A percentile compares a stretch with the other conserved stretches of the same genome.
phyloP scores from a whole-genome alignment of 2,113 vertebrate genomes.

The Caracal caracal region DNA sequence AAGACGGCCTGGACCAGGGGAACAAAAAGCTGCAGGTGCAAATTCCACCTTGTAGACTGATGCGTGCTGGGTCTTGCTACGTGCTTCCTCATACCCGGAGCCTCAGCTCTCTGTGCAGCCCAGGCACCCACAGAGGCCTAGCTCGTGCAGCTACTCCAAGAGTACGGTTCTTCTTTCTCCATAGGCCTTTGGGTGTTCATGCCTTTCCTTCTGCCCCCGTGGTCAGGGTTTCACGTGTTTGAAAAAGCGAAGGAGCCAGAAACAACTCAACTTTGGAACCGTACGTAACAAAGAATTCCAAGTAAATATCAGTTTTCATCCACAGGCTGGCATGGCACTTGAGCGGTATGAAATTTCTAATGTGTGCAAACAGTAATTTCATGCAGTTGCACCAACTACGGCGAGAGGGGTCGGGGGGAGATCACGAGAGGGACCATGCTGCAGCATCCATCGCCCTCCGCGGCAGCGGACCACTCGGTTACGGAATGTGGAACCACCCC shows the following conservation, averaged over 20 bases:
- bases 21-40: not conserved
- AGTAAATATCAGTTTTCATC: not conserved
- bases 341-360: not conserved
- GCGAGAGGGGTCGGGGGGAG: not conserved
- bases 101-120: not conserved
- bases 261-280: not conserved
- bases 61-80: not conserved
- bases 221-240: not conserved
- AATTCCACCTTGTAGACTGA: not conserved
- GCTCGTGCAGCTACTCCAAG: not conserved
- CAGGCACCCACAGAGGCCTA: not conserved
- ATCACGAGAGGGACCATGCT: fast-evolving
- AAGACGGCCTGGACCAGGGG: not conserved
- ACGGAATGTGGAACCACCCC: not conserved
- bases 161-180: not conserved
- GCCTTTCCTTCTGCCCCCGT: not conserved
- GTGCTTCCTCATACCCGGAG: not conserved
- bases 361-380: not conserved
- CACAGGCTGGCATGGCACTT: not conserved
- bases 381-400: fast-evolving
- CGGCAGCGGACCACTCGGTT: not conserved
- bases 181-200: not conserved
- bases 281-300: not conserved
- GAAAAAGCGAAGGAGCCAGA: not conserved
- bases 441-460: fast-evolving